Percentiles rank a stretch among this genome's conserved stretches.
These are phyloP conservation scores for Pristis pectinata DNA, from an alignment of 2,797 vertebrate species.

Conservation along the genomic window DNA sequence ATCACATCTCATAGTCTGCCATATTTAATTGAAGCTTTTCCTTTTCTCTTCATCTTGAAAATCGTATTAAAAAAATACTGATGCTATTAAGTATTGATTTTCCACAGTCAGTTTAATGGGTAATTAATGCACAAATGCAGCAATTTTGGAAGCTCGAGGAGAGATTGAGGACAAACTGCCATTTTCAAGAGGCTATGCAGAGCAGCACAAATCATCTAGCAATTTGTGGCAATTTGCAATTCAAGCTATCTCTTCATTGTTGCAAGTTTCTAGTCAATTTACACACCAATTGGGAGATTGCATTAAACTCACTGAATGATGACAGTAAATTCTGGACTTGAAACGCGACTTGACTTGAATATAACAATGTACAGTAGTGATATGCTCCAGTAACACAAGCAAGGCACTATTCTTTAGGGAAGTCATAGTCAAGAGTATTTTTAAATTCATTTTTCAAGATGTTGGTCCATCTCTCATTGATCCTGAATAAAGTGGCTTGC, in stretches of 20 bases:
- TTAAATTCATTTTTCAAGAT: too few species aligned
- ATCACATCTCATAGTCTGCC: too few species aligned
- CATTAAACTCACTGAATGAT: background rate
- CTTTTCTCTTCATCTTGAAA: too few species aligned
- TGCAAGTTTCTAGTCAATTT: background rate
- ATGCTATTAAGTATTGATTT: background rate
- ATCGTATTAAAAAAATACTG: background rate
- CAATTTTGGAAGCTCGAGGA: background rate
- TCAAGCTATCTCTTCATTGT: background rate
- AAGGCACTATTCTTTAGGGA: background rate
- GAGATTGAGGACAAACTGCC: background rate
- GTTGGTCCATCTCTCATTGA: too few species aligned
- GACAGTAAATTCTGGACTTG: background rate
- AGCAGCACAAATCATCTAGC: background rate
- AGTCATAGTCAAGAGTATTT: too few species aligned
- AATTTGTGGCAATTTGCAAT: background rate
- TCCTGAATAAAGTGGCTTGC: too few species aligned
- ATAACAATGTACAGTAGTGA: background rate
- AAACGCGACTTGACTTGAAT: background rate
- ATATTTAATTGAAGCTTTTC: too few species aligned
- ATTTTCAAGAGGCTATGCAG: background rate
- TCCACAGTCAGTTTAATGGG: background rate
- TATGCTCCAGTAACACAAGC: background rate
- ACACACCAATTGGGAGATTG: background rate
- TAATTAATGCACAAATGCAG: background rate